A percentile compares a stretch with the other conserved stretches of the same genome.
phyloP scores from a whole-genome alignment of 2,888 invertebrate genomes.

The Stictocephala bisonia region DNA sequence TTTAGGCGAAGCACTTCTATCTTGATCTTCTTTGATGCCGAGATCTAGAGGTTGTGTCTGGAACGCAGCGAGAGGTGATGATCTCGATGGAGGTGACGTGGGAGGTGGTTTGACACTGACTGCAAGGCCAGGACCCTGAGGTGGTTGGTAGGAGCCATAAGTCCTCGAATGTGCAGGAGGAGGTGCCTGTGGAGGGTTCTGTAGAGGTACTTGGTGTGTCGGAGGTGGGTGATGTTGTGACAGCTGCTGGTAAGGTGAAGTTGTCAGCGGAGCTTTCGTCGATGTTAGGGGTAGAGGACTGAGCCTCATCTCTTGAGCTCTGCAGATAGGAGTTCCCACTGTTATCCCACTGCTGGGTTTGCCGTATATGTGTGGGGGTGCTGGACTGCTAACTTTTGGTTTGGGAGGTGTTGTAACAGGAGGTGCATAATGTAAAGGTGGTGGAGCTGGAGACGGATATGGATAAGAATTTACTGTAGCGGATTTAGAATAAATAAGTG shows the following conservation, averaged over 20 bases:
- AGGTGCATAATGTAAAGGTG: constrained; percentile 65
- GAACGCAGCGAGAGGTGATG: constrained; percentile 63
- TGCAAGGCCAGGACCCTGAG: constrained; percentile 59
- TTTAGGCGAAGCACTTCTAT: constrained; percentile 68
- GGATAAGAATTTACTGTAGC: constrained; percentile 63
- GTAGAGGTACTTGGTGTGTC: constrained; percentile 68
- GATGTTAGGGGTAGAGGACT: constrained; percentile 68
- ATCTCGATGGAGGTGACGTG: constrained; percentile 63
- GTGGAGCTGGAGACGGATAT: constrained; percentile 61
- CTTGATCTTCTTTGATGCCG: constrained; percentile 68
- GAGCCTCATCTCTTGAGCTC: constrained; percentile 63
- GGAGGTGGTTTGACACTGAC: constrained; percentile 60
- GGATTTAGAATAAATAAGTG: constrained; percentile 54
- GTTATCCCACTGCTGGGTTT: constrained; percentile 72
- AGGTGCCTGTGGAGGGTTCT: constrained; percentile 63
- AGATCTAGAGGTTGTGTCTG: constrained; percentile 85
- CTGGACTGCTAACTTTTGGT: constrained; percentile 81
- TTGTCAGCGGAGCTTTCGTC: constrained; percentile 67
- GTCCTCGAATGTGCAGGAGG: constrained; percentile 62
- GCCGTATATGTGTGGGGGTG: constrained; percentile 80
- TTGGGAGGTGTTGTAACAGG: constrained; percentile 68
- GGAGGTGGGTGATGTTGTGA: constrained; percentile 64
- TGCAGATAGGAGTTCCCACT: constrained; percentile 69
- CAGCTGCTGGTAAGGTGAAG: constrained; percentile 69
- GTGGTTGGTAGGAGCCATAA: constrained; percentile 61